A percentile compares a stretch with the other conserved stretches of the same genome.
Evolutionary conservation across 2,888 invertebrate species (phyloP).

Genomic region (Plagodis dolabraria): DNA sequence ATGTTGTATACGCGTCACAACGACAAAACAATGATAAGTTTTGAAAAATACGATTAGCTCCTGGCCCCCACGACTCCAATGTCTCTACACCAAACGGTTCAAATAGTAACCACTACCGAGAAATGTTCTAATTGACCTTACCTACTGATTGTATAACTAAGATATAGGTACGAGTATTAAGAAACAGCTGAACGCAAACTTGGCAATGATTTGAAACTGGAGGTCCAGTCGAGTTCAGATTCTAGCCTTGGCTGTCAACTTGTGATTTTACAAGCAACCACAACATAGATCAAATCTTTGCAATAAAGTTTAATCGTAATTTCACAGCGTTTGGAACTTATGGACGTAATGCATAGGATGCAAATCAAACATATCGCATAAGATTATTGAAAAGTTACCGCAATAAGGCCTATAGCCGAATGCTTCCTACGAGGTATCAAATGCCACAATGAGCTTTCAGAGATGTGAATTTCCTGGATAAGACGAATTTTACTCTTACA

Average conservation of each 20-base stretch:
- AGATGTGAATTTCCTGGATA: constrained; percentile 8
- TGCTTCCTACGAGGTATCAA: constrained; percentile 3
- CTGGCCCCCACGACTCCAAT: too few relatives aligned
- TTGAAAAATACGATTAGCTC: too few relatives aligned
- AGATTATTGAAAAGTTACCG: background rate
- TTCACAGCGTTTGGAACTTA: constrained; percentile 30
- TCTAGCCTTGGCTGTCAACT: constrained; percentile 16
- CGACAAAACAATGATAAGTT: background rate
- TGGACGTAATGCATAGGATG: constrained; percentile 6
- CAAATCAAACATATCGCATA: constrained; percentile 32
- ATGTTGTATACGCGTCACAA: too few relatives aligned
- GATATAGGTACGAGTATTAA: background rate
- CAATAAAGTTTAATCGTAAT: constrained; percentile 26
- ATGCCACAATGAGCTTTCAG: constrained; percentile 5
- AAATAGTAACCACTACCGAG: too few relatives aligned
- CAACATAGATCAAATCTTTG: constrained; percentile 13
- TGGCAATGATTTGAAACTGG: constrained; percentile 18
- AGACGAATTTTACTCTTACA: too few relatives aligned
- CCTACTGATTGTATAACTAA: constrained; percentile 1
- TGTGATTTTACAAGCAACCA: constrained; percentile 13
- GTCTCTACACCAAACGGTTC: too few relatives aligned
- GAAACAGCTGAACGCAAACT: constrained; percentile 12
- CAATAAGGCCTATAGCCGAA: too few relatives aligned
- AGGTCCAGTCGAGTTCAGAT: constrained; percentile 14
- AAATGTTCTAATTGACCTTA: too few relatives aligned